Conservation (phyloP, 2,888 invertebrate species). For the Latheticus oryzae region DNA sequence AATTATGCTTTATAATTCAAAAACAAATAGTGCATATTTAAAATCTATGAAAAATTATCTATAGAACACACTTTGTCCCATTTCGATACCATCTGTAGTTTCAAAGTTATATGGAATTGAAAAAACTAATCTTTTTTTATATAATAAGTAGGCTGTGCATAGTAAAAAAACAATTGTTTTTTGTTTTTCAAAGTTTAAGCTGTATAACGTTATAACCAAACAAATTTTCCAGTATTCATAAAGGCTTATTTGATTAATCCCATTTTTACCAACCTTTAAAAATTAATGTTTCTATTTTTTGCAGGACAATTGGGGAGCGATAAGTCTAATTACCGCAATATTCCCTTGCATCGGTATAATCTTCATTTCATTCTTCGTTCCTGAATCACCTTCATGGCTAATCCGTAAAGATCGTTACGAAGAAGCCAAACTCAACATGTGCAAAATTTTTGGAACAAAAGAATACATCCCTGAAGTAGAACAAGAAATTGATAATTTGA, state of each 20-base stretch:
- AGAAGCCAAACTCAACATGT: conserved; percentile 65
- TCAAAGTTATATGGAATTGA: too few species aligned
- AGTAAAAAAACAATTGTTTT: too few species aligned
- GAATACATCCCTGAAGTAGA: conserved; percentile 50
- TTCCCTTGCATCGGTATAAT: conserved; percentile 65
- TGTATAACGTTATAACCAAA: too few species aligned
- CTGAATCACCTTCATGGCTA: conserved; percentile 71
- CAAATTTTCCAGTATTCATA: too few species aligned
- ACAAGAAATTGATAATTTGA: conserved; percentile 56
- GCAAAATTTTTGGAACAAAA: conserved; percentile 63
- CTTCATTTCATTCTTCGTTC: conserved; percentile 63
- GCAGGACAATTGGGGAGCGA: conserved; percentile 66
- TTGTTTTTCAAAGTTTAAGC: neutral
- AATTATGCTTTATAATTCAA: too few species aligned
- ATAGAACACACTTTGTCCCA: too few species aligned
- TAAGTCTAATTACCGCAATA: conserved; percentile 63
- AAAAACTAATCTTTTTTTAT: too few species aligned
- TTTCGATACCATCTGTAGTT: too few species aligned
- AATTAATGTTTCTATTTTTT: conserved; percentile 39
- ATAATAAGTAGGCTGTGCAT: too few species aligned
- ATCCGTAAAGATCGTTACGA: conserved; percentile 65
- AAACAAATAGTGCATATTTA: too few species aligned
- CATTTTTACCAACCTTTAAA: conserved; percentile 11
- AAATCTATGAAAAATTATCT: too few species aligned
- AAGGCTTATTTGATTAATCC: too few species aligned